phyloP scores from a whole-genome alignment of 2,113 vertebrate genomes.

The Vanacampus margaritifer region DNA sequence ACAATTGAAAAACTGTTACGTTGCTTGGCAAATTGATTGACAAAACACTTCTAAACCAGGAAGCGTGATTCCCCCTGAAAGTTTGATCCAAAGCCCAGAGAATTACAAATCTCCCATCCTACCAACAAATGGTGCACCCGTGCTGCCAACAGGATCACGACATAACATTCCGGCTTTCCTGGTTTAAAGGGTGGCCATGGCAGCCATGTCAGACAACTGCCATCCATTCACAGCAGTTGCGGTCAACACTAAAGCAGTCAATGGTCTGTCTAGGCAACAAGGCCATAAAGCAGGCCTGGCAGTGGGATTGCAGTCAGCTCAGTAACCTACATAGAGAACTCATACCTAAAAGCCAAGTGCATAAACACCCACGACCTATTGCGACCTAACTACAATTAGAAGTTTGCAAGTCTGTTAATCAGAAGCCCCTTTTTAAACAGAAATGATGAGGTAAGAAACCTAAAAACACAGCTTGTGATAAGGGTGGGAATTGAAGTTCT shows the following conservation, averaged over 20 bases:
- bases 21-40: neutral
- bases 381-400: conserved; percentile 12
- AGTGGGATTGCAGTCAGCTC: conserved; percentile 5
- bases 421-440: conserved; percentile 1
- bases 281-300: conserved; percentile 17
- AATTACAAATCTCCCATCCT: conserved; percentile 6
- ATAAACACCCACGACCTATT: conserved; percentile 24
- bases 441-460: conserved; percentile 4
- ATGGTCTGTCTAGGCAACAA: conserved; percentile 8
- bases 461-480: neutral
- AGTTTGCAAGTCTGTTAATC: conserved; percentile 12
- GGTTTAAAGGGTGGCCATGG: conserved; percentile 28
- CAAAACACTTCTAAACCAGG: neutral
- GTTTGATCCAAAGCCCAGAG: neutral
- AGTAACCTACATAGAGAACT: conserved; percentile 11
- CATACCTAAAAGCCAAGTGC: conserved; percentile 1
- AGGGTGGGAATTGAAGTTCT: conserved; percentile 8
- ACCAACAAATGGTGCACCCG: conserved; percentile 19
- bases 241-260: conserved; percentile 13
- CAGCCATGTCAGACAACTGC: conserved; percentile 26
- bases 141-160: conserved; percentile 32
- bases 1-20: neutral
- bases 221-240: conserved; percentile 24
- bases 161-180: conserved; percentile 34
- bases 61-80: neutral